These are phyloP conservation scores for Rotaria macrura DNA, from an alignment of 2,888 invertebrate genomes.

Conservation along the genomic window DNA sequence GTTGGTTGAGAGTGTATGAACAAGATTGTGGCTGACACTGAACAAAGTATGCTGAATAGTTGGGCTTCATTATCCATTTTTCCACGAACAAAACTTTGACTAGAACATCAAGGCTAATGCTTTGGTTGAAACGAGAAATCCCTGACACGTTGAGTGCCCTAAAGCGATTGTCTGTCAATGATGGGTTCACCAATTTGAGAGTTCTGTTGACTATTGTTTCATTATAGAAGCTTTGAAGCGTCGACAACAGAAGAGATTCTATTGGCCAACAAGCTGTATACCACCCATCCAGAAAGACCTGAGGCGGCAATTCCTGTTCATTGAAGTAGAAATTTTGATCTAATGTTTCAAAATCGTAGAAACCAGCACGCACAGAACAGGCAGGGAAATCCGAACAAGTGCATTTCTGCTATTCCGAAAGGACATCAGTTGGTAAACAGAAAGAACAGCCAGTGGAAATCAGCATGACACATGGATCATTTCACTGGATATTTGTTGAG, in stretches of 20 bases:
- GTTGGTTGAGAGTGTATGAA: neutral
- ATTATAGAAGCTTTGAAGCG: neutral
- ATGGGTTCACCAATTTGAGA: neutral
- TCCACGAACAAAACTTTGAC: neutral
- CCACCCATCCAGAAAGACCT: neutral
- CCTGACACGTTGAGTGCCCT: neutral
- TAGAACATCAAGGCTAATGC: neutral
- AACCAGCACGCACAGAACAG: neutral
- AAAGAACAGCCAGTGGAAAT: too few species aligned
- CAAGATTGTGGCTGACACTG: neutral
- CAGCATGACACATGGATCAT: too few species aligned
- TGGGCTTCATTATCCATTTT: neutral
- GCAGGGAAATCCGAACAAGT: neutral
- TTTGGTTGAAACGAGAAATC: neutral
- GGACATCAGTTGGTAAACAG: too few species aligned
- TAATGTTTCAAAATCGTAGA: neutral
- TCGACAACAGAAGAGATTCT: neutral
- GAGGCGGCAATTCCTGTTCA: neutral
- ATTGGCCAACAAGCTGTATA: neutral
- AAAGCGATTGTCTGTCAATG: neutral
- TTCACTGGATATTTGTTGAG: too few species aligned
- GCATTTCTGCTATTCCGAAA: too few species aligned
- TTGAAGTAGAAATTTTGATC: neutral
- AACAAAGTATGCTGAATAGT: neutral
- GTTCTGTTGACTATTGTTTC: neutral